phyloP scores from a whole-genome alignment of 2,888 invertebrate species.

The Chrysolina americana region DNA sequence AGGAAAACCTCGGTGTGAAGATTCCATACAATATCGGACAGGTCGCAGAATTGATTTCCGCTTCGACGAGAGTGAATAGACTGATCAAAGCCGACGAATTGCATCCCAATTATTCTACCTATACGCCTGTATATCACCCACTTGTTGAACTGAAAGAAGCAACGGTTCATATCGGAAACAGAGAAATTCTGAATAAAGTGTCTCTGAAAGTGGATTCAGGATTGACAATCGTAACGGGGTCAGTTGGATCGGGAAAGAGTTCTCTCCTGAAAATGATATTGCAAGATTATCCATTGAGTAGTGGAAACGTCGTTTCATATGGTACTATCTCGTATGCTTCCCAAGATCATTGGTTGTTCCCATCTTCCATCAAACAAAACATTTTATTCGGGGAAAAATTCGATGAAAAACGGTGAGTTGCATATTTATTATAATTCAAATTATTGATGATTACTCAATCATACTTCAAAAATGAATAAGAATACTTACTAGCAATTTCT shows the following conservation, averaged over 20 bases:
- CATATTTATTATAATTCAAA: too few species aligned
- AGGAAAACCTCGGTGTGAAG: slow-evolving; percentile 90
- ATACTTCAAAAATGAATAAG: too few species aligned
- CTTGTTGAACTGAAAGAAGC: slow-evolving; percentile 51
- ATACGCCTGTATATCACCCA: slow-evolving; percentile 49
- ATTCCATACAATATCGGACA: slow-evolving; percentile 88
- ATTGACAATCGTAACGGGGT: slow-evolving; percentile 74
- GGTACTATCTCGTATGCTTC: slow-evolving; percentile 73
- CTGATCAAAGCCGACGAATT: slow-evolving; percentile 74
- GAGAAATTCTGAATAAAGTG: slow-evolving; percentile 66
- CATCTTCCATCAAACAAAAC: slow-evolving; percentile 79
- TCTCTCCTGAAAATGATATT: slow-evolving; percentile 68
- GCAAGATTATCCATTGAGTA: slow-evolving; percentile 66
- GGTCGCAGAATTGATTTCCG: slow-evolving; percentile 83
- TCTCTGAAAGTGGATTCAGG: slow-evolving; percentile 53
- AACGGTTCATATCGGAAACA: slow-evolving; percentile 55
- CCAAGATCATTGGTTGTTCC: slow-evolving; percentile 77
- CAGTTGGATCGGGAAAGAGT: slow-evolving; percentile 78
- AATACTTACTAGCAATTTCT: too few species aligned
- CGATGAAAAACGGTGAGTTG: slow-evolving; percentile 34
- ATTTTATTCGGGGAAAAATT: slow-evolving; percentile 69
- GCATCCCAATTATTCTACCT: slow-evolving; percentile 76
- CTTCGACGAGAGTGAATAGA: slow-evolving; percentile 78
- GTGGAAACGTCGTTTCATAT: slow-evolving; percentile 68
- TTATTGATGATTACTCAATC: too few species aligned